A percentile compares a stretch with the other conserved stretches of the same genome.
Evolutionary conservation across 2,113 vertebrate species (phyloP).

Genomic region (Pelobates fuscus): DNA sequence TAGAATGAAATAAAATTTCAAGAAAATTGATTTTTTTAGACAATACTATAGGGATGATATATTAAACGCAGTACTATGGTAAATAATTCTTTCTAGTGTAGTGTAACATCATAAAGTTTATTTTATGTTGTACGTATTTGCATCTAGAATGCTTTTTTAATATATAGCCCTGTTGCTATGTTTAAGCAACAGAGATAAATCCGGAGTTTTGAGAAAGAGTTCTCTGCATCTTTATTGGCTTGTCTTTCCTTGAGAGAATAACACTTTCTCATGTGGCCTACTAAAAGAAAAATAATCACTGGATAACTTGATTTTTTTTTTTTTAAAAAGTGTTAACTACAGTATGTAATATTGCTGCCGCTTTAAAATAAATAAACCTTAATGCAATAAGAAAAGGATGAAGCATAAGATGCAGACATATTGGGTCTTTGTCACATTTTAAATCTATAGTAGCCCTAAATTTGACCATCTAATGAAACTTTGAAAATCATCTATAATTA

Average conservation of each 20-base stretch:
- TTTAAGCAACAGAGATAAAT: slow-evolving; percentile 48
- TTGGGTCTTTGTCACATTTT: too few relatives aligned
- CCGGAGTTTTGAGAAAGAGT: slow-evolving; percentile 36
- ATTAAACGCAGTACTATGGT: slow-evolving; percentile 35
- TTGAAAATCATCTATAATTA: too few relatives aligned
- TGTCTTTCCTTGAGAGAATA: slow-evolving; percentile 37
- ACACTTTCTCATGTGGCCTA: slow-evolving; percentile 22
- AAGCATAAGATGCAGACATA: too few relatives aligned
- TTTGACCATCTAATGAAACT: too few relatives aligned
- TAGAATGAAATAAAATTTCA: slow-evolving; percentile 47
- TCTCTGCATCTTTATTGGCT: slow-evolving; percentile 43
- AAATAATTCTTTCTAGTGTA: slow-evolving; percentile 44
- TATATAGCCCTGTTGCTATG: slow-evolving; percentile 43
- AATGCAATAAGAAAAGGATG: too few relatives aligned
- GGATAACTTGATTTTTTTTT: not conserved
- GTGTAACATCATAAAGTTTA: slow-evolving; percentile 48
- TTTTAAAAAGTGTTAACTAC: too few relatives aligned
- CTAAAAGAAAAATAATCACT: not conserved
- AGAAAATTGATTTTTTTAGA: slow-evolving; percentile 38
- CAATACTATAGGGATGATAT: slow-evolving; percentile 39
- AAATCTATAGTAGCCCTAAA: too few relatives aligned
- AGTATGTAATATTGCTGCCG: too few relatives aligned
- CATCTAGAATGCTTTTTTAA: slow-evolving; percentile 49
- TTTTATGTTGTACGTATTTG: slow-evolving; percentile 49
- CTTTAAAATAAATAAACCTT: too few relatives aligned